Evolutionary conservation across 2,113 vertebrate genomes (phyloP).

Genomic region (Halcyon malimbica): DNA sequence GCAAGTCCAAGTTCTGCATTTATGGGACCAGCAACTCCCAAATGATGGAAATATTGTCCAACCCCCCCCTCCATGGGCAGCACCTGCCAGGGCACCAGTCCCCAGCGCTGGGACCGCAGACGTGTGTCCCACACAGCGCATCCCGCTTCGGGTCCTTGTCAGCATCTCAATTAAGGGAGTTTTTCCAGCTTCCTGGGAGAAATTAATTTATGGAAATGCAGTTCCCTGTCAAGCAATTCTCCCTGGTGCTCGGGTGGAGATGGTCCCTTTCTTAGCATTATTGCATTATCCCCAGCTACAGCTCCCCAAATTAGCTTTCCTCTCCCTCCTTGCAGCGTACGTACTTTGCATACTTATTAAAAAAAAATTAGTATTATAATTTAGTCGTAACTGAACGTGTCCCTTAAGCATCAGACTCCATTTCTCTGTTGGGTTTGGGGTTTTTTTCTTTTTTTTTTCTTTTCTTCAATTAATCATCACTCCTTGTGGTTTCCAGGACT

Average conservation of each 20-base stretch:
- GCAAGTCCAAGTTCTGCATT: neutral
- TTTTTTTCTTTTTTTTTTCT: neutral
- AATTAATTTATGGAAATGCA: neutral
- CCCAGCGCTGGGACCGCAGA: neutral
- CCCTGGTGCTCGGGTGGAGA: neutral
- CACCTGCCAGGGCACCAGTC: neutral
- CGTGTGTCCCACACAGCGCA: rapidly evolving
- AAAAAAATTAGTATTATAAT: neutral
- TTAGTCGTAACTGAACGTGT: neutral
- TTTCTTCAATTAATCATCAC: neutral
- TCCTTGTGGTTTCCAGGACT: neutral
- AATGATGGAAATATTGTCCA: neutral
- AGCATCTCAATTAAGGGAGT: neutral
- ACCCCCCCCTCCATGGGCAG: rapidly evolving
- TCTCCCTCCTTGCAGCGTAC: neutral
- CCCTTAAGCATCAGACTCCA: neutral
- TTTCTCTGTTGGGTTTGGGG: neutral
- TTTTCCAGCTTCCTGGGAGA: neutral
- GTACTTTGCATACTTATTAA: neutral
- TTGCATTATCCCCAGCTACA: neutral
- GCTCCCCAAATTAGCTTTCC: neutral
- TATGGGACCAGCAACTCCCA: neutral
- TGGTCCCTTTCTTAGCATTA: neutral
- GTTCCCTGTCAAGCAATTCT: neutral
- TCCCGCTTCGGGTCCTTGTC: neutral